Evolutionary conservation across 2,888 invertebrate species (phyloP).

Genomic region (Pharmacophagus antenor): DNA sequence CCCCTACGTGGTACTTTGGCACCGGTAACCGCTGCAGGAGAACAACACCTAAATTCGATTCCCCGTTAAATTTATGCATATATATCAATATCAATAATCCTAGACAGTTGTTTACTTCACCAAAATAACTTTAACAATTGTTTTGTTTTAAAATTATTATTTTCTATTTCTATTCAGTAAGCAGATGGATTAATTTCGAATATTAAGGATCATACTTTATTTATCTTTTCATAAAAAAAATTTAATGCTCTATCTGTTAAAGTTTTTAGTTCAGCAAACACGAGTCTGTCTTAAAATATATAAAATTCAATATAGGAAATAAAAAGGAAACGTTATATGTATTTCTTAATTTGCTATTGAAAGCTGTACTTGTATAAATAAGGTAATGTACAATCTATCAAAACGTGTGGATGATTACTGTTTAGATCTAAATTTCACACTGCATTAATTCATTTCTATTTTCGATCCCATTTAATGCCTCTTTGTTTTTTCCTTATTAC

Average conservation of each 20-base stretch:
- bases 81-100: neutral
- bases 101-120: neutral
- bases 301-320: too few relatives aligned
- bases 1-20: slow-evolving; percentile 62
- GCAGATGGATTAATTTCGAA: neutral
- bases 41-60: slow-evolving; percentile 41
- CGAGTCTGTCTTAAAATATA: too few relatives aligned
- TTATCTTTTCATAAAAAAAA: neutral
- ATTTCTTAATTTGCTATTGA: too few relatives aligned
- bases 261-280: too few relatives aligned
- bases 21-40: slow-evolving; percentile 64
- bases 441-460: too few relatives aligned
- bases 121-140: neutral
- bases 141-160: neutral
- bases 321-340: too few relatives aligned
- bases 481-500: neutral
- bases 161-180: neutral
- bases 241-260: too few relatives aligned
- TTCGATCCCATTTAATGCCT: neutral
- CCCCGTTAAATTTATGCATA: slow-evolving; percentile 1
- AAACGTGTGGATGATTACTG: neutral
- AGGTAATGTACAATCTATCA: neutral
- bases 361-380: neutral
- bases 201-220: neutral
- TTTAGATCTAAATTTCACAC: neutral